Base-by-base conservation (phyloP, 2,888 invertebrate species). In the Cryptocephalus primarius region DNA sequence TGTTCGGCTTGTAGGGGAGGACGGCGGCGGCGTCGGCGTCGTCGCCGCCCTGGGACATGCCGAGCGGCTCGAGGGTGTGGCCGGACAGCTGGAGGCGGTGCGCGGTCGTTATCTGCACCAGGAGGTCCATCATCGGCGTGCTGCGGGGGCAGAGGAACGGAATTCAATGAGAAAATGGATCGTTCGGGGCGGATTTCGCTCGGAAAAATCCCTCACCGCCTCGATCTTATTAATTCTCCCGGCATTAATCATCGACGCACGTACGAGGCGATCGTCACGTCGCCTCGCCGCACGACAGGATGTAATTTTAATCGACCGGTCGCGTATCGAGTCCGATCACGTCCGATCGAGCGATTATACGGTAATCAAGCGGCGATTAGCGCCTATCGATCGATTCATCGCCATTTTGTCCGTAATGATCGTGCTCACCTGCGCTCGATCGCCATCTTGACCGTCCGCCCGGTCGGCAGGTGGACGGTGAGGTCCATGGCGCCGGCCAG, bases 51-150 rank as follows among this genome's bases (percentile, higher is more conserved):
- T 66, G 65, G 33, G 65, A 63, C 64, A 67, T 69, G 43, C 80
- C 82, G 49, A 80, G 71, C 10, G 80, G 77, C 60, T 81, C 79
- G 33, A 85, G 72, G 22, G 79, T 76, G 67, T 83, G 79, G 52
- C 76, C 76, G 49, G 81, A 78, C 33, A 84, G 80, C 55, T 79
- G 78, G 52, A 86, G 72, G 64, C 80, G 80, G 65, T 82, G 76
- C 41, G 77, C 75, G 41, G 81, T 82, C 39, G 84, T 79, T 55
- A 84, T 76, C 63, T 83, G 82, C 44, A 86, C 80, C 54, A 85
- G 73, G 41, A 86, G 75, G 64, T 85, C 85, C 81, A 85, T 82
- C 83, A 85, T 85, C 33, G 84, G 84, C 22, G 82, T 83, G 64
- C 85, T 85, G 71, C 50, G 22, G 22, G 22, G 3, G 22, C n/a